phyloP scores from a whole-genome alignment of 2,797 vertebrate genomes.

The Sarcophilus harrisii region DNA sequence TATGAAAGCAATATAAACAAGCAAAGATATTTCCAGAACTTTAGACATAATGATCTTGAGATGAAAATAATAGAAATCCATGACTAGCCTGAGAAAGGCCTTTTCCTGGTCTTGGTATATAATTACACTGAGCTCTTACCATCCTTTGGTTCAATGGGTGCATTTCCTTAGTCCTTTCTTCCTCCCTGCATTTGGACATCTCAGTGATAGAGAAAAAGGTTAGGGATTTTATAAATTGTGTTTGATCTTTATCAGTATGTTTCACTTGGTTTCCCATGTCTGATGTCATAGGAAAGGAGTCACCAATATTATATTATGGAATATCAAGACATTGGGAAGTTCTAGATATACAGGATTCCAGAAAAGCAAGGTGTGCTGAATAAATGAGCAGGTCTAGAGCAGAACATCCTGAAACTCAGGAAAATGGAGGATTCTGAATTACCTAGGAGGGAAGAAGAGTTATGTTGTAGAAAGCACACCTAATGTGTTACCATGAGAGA shows the following conservation, averaged over 20 bases:
- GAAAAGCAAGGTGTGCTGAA: background rate
- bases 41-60: background rate
- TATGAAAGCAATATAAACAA: background rate
- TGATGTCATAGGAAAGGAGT: background rate
- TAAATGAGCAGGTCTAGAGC: background rate
- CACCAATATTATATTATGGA: background rate
- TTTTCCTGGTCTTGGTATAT: background rate
- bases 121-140: background rate
- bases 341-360: background rate
- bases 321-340: background rate
- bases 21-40: background rate
- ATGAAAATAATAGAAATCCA: background rate
- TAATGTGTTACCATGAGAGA: background rate
- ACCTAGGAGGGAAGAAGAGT: background rate
- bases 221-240: background rate
- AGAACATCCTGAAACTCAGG: background rate
- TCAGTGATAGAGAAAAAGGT: background rate
- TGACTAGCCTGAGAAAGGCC: background rate
- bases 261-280: background rate
- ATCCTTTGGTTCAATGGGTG: background rate
- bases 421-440: background rate
- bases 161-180: background rate
- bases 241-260: background rate
- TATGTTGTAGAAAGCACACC: background rate
- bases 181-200: background rate